Evolutionary conservation across 2,113 vertebrate genomes (phyloP).

Genomic region (Spheniscus mendiculus): DNA sequence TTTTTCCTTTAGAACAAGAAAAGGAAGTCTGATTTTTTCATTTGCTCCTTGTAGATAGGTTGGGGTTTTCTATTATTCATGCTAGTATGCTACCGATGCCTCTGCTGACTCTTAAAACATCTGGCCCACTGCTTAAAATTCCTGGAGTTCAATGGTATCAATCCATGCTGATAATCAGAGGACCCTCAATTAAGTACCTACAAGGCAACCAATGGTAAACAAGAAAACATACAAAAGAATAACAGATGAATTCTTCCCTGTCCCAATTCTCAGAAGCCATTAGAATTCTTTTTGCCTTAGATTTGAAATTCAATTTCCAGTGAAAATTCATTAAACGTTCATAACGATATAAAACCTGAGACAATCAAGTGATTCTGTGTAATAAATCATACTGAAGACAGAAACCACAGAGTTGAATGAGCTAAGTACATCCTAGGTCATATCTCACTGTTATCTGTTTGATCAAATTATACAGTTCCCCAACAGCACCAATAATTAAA

Average conservation of each 20-base stretch:
- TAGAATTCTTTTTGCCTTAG: slow-evolving; percentile 49
- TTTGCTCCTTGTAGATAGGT: slow-evolving; percentile 45
- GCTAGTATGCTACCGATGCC: slow-evolving; percentile 9
- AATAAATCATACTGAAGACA: slow-evolving; percentile 43
- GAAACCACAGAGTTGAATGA: slow-evolving; percentile 36
- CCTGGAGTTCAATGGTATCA: slow-evolving; percentile 21
- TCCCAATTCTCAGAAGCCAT: slow-evolving; percentile 51
- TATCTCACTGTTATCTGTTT: background rate
- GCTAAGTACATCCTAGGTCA: background rate
- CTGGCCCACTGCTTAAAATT: slow-evolving; percentile 64
- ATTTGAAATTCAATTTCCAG: slow-evolving; percentile 67
- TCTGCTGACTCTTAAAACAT: slow-evolving; percentile 63
- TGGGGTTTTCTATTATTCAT: slow-evolving; percentile 58
- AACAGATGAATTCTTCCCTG: slow-evolving; percentile 43
- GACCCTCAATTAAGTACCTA: slow-evolving; percentile 66
- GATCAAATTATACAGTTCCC: background rate
- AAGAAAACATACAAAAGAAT: slow-evolving; percentile 21
- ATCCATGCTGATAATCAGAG: slow-evolving; percentile 56
- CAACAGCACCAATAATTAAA: background rate
- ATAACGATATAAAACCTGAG: slow-evolving; percentile 41
- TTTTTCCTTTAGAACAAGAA: slow-evolving; percentile 12
- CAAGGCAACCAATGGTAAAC: slow-evolving; percentile 50
- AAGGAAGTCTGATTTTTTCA: slow-evolving; percentile 7
- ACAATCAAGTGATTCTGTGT: slow-evolving; percentile 31
- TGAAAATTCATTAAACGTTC: slow-evolving; percentile 11